Evolutionary conservation across 1,140 invertebrate species (phyloP).

Genomic region (Ectropis grisescens): DNA sequence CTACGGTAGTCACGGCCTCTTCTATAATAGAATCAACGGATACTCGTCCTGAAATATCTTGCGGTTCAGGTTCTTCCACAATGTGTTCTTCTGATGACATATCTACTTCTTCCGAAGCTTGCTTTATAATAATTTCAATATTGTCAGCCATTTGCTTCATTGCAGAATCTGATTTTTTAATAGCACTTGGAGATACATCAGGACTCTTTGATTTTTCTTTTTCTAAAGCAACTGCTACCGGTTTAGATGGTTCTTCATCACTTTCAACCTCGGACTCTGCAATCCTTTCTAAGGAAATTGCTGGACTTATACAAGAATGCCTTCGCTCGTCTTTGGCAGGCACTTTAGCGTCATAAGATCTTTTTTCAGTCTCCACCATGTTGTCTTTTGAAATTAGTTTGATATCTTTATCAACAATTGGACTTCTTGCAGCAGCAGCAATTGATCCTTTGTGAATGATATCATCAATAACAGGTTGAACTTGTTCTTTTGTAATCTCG

Average conservation of each 20-base stretch:
- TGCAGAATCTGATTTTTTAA: constrained; percentile 57
- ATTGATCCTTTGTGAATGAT: constrained; percentile 51
- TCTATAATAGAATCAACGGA: constrained; percentile 60
- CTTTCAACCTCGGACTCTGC: constrained; percentile 54
- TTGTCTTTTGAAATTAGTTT: constrained; percentile 45
- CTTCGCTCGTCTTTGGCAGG: constrained; percentile 55
- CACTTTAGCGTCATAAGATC: constrained; percentile 56
- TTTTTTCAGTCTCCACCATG: constrained; percentile 49
- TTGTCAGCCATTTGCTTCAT: constrained; percentile 67
- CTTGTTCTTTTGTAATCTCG: constrained; percentile 51
- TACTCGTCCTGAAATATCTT: constrained; percentile 41
- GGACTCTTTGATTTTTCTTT: constrained; percentile 5
- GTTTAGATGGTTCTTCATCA: constrained; percentile 40
- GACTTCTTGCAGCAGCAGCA: constrained; percentile 40
- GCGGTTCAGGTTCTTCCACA: constrained; percentile 17
- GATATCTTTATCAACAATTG: constrained; percentile 45
- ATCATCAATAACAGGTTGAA: constrained; percentile 54
- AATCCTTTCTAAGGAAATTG: constrained; percentile 59
- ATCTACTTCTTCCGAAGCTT: constrained; percentile 59
- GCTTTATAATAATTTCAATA: constrained; percentile 66
- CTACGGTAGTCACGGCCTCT: constrained; percentile 53
- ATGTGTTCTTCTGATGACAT: constrained; percentile 45
- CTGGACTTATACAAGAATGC: constrained; percentile 60
- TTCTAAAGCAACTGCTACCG: constrained; percentile 6
- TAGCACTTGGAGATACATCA: constrained; percentile 12